phyloP scores from a whole-genome alignment of 2,797 vertebrate species.

The Syndactyla subalaris region DNA sequence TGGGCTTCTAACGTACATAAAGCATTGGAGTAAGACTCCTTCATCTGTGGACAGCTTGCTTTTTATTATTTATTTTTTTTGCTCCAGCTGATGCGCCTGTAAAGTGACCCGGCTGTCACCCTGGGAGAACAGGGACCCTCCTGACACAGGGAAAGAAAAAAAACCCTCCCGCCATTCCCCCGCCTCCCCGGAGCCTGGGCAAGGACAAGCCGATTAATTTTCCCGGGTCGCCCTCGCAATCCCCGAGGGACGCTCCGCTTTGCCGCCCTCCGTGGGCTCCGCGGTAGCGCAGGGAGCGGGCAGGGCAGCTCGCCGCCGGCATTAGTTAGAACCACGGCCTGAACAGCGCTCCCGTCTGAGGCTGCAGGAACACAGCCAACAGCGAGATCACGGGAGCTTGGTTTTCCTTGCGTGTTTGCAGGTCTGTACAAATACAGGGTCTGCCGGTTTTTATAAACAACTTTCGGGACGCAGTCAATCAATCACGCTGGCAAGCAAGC shows the following conservation, averaged over 20 bases:
- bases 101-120: background rate
- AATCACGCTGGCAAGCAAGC: background rate
- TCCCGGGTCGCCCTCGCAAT: background rate
- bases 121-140: background rate
- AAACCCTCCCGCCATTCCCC: background rate
- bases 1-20: background rate
- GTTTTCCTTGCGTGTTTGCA: background rate
- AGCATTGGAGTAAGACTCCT: rapidly evolving
- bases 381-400: background rate
- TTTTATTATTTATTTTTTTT: background rate
- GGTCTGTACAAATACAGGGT: background rate
- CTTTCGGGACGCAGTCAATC: background rate
- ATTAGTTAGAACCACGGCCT: rapidly evolving
- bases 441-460: background rate
- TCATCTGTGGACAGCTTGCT: rapidly evolving
- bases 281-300: background rate
- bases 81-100: background rate
- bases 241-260: background rate
- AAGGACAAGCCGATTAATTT: conserved; percentile 7
- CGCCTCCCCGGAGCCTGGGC: background rate
- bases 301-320: background rate
- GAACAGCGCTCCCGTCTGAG: rapidly evolving
- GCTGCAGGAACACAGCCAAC: background rate
- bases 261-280: background rate
- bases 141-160: background rate